Evolutionary conservation across 2,888 invertebrate species (phyloP).

Genomic region (Fragum sueziense): DNA sequence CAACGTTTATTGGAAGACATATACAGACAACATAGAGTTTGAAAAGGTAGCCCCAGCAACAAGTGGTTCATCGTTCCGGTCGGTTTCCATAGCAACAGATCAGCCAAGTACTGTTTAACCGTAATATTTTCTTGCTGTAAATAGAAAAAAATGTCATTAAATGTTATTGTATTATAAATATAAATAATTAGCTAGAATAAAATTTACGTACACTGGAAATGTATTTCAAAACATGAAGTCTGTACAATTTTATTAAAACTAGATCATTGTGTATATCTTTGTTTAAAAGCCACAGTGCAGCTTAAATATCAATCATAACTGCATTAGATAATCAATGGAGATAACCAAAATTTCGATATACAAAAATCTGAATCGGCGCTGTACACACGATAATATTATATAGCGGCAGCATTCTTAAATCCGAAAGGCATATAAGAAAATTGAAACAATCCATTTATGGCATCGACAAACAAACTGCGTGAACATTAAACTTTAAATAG

Average conservation of each 20-base stretch:
- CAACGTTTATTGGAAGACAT: background rate
- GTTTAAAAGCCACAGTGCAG: background rate
- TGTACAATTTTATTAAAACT: background rate
- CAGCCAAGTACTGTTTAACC: background rate
- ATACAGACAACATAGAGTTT: background rate
- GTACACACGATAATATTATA: too few species aligned
- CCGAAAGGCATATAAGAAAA: too few species aligned
- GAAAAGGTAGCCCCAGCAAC: background rate
- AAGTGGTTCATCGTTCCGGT: background rate
- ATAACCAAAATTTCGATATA: too few species aligned
- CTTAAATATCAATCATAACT: background rate
- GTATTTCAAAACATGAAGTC: background rate
- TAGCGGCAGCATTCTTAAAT: too few species aligned
- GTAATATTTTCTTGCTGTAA: background rate
- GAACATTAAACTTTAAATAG: too few species aligned
- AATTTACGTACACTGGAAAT: background rate
- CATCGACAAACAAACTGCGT: too few species aligned
- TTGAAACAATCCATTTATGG: too few species aligned
- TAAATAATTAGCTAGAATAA: too few species aligned
- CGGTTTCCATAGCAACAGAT: background rate
- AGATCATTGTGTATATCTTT: background rate
- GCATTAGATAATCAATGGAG: too few species aligned
- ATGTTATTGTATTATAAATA: too few species aligned
- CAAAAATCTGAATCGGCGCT: too few species aligned
- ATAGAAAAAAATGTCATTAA: too few species aligned